Evolutionary conservation across 1,140 invertebrate genomes (phyloP).

Genomic region (Drosophila cardini): DNA sequence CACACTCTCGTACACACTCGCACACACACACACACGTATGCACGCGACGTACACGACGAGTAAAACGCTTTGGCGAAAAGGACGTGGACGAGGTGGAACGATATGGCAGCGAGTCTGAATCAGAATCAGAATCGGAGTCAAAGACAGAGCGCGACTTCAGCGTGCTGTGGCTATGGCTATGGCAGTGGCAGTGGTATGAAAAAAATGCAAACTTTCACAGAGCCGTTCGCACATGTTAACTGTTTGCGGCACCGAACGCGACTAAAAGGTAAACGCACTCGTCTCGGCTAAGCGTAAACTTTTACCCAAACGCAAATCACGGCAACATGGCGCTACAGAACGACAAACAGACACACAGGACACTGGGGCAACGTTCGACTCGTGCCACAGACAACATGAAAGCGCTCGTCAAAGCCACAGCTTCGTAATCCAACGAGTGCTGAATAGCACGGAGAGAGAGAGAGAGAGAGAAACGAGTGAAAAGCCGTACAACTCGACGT

Average conservation of each 20-base stretch:
- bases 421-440: slow-evolving; percentile 42
- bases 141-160: slow-evolving; percentile 28
- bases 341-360: slow-evolving; percentile 23
- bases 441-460: slow-evolving; percentile 33
- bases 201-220: slow-evolving; percentile 28
- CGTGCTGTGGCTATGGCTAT: slow-evolving; percentile 29
- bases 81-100: slow-evolving; percentile 26
- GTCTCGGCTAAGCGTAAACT: slow-evolving; percentile 52
- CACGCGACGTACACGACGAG: slow-evolving; percentile 37
- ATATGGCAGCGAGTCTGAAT: slow-evolving; percentile 5
- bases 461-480: slow-evolving; percentile 27
- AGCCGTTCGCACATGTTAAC: slow-evolving; percentile 75
- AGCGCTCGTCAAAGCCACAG: slow-evolving; percentile 35
- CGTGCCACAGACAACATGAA: slow-evolving; percentile 71
- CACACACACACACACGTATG: slow-evolving; percentile 22
- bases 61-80: slow-evolving; percentile 12
- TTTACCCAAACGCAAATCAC: slow-evolving; percentile 66
- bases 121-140: too few species aligned
- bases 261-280: slow-evolving; percentile 84
- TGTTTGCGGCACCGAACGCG: slow-evolving; percentile 81
- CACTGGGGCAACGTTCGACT: slow-evolving; percentile 10
- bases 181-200: slow-evolving; percentile 25
- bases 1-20: slow-evolving; percentile 8
- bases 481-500: slow-evolving; percentile 15
- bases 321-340: slow-evolving; percentile 49